phyloP scores from a whole-genome alignment of 2,113 vertebrate genomes.

The Nothobranchius furzeri region DNA sequence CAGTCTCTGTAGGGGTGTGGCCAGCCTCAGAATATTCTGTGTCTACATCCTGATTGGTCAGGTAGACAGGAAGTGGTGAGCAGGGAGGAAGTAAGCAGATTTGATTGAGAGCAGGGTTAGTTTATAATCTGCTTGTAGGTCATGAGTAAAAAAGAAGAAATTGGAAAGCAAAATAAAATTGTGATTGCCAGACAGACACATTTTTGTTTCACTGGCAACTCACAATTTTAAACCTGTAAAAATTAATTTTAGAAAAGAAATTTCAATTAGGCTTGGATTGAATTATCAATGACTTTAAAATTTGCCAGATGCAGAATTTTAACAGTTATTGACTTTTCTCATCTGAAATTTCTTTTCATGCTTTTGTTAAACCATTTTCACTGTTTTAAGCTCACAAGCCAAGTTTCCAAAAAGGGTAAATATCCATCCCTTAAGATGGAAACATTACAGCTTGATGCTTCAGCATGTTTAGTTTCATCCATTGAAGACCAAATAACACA shows the following conservation, averaged over 20 bases:
- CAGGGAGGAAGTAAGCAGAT: slow-evolving; percentile 77
- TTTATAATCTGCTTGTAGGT: slow-evolving; percentile 38
- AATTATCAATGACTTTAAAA: slow-evolving; percentile 57
- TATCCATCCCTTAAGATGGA: slow-evolving; percentile 45
- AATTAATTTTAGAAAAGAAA: slow-evolving; percentile 64
- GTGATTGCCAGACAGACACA: slow-evolving; percentile 40
- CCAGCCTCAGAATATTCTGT: slow-evolving; percentile 79
- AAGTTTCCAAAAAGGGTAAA: slow-evolving; percentile 44
- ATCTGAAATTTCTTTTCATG: slow-evolving; percentile 64
- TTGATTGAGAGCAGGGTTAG: slow-evolving; percentile 77
- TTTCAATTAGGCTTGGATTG: slow-evolving; percentile 33
- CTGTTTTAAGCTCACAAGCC: slow-evolving; percentile 57
- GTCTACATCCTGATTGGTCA: slow-evolving; percentile 82
- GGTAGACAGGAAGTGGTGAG: slow-evolving; percentile 68
- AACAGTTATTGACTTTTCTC: slow-evolving; percentile 45
- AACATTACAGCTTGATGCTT: slow-evolving; percentile 51
- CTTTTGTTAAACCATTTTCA: slow-evolving; percentile 35
- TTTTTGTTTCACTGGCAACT: slow-evolving; percentile 34
- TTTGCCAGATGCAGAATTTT: slow-evolving; percentile 47
- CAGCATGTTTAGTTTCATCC: slow-evolving; percentile 59
- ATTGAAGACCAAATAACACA: slow-evolving; percentile 39
- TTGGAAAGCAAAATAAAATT: slow-evolving; percentile 60
- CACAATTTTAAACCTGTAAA: slow-evolving; percentile 61
- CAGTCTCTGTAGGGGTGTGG: slow-evolving; percentile 79
- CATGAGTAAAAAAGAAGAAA: slow-evolving; percentile 65